Evolutionary conservation across 2,113 vertebrate genomes (phyloP).

Genomic region (Scomber japonicus): DNA sequence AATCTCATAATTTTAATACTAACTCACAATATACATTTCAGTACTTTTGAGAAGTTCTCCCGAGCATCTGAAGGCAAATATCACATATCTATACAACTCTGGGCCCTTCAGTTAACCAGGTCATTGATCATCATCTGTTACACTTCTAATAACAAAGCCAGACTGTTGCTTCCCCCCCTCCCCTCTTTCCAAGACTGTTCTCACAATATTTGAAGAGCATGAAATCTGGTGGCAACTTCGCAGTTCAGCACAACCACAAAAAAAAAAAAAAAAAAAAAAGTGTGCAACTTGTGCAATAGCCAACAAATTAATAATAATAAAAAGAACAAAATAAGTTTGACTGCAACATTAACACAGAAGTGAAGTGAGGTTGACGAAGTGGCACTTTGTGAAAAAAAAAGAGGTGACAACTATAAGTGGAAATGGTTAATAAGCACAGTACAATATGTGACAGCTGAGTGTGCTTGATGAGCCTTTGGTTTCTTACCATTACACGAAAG

Average conservation of each 20-base stretch:
- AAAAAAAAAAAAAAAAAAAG: slow-evolving; percentile 12
- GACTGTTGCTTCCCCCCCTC: slow-evolving; percentile 8
- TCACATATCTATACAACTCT: slow-evolving; percentile 40
- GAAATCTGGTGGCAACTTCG: slow-evolving; percentile 41
- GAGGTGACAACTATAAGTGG: slow-evolving; percentile 40
- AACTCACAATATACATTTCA: slow-evolving; percentile 73
- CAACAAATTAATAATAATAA: slow-evolving; percentile 30
- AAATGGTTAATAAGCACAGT: slow-evolving; percentile 49
- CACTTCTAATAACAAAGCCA: neutral
- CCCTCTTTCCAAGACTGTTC: slow-evolving; percentile 9
- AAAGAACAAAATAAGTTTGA: neutral
- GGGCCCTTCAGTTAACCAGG: slow-evolving; percentile 26
- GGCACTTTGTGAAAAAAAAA: slow-evolving; percentile 53
- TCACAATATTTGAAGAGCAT: slow-evolving; percentile 22
- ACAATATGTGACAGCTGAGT: slow-evolving; percentile 49
- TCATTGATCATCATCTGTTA: slow-evolving; percentile 5
- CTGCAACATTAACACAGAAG: slow-evolving; percentile 38
- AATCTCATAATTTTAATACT: slow-evolving; percentile 58
- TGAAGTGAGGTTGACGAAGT: slow-evolving; percentile 47
- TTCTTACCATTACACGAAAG: slow-evolving; percentile 39
- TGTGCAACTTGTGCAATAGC: slow-evolving; percentile 81
- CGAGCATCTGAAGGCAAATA: slow-evolving; percentile 56
- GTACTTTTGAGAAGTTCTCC: slow-evolving; percentile 63
- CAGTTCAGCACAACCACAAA: slow-evolving; percentile 44
- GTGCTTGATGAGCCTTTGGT: slow-evolving; percentile 57